Conservation (phyloP, 2,888 invertebrate species). For the Drosophila villosipedis region DNA sequence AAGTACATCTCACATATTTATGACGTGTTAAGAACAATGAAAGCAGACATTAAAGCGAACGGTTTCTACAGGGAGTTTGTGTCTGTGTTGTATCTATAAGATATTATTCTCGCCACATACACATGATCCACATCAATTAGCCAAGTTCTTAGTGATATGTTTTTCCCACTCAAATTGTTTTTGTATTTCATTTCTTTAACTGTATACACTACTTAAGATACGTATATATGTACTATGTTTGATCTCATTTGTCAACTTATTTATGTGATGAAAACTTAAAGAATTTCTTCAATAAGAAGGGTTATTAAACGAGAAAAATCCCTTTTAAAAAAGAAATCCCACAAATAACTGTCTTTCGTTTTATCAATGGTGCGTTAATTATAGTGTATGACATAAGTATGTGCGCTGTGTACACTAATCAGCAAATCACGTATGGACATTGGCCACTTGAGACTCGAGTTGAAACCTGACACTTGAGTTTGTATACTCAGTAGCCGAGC, state of each 20-base stretch:
- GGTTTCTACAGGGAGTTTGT: slow-evolving; percentile 22
- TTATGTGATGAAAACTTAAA: slow-evolving; percentile 63
- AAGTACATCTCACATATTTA: not conserved
- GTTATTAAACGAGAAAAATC: slow-evolving; percentile 45
- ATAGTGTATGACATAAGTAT: slow-evolving; percentile 42
- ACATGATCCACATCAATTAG: slow-evolving; percentile 21
- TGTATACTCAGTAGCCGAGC: not conserved
- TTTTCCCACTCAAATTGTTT: slow-evolving; percentile 17
- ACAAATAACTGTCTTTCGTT: slow-evolving; percentile 18
- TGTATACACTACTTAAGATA: slow-evolving; percentile 31
- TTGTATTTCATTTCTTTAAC: slow-evolving; percentile 31
- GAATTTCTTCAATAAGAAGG: slow-evolving; percentile 34
- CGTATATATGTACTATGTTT: slow-evolving; percentile 39
- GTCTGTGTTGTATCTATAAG: slow-evolving; percentile 33
- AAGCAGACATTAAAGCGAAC: slow-evolving; percentile 3
- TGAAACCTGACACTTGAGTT: slow-evolving; percentile 29
- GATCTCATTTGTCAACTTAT: slow-evolving; percentile 71
- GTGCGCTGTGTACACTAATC: slow-evolving; percentile 38
- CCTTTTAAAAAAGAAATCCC: slow-evolving; percentile 39
- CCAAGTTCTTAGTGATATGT: slow-evolving; percentile 23
- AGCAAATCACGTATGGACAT: slow-evolving; percentile 28
- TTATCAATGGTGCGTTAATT: slow-evolving; percentile 7
- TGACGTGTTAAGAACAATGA: not conserved
- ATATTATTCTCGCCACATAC: slow-evolving; percentile 21
- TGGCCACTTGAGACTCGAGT: slow-evolving; percentile 40